These are phyloP conservation scores for Lates japonicus DNA, from an alignment of 2,797 vertebrate genomes.

Conservation along the genomic window DNA sequence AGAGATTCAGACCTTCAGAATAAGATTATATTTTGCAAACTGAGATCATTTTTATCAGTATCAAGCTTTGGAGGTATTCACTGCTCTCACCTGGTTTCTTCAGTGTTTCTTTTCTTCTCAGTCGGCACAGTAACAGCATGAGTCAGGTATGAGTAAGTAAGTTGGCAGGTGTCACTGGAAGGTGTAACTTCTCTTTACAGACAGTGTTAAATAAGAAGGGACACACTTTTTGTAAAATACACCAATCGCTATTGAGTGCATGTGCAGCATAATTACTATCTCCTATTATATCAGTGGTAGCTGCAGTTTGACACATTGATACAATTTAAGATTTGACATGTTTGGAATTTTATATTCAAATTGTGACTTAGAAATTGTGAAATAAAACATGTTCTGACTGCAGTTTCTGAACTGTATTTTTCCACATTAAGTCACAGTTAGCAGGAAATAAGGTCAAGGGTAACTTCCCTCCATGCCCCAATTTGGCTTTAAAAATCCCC, in stretches of 20 bases:
- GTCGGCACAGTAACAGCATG: neutral
- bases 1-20: neutral
- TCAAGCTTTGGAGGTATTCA: neutral
- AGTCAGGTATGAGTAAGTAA: constrained; percentile 18
- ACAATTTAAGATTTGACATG: neutral
- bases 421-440: constrained; percentile 2
- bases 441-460: constrained; percentile 34
- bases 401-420: neutral
- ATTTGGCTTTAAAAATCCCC: constrained; percentile 29
- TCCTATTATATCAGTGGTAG: neutral
- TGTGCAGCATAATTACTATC: neutral
- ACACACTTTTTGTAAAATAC: neutral
- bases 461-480: neutral
- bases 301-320: neutral
- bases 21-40: neutral
- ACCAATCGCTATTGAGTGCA: neutral
- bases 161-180: constrained; percentile 7
- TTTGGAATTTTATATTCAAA: neutral
- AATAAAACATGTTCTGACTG: neutral
- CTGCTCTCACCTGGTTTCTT: neutral
- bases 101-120: neutral
- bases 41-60: constrained; percentile 1
- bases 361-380: neutral
- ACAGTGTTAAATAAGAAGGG: neutral
- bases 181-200: constrained; percentile 5